These are phyloP conservation scores for Thalassoma bifasciatum DNA, from an alignment of 2,113 vertebrate species.

Conservation along the genomic window DNA sequence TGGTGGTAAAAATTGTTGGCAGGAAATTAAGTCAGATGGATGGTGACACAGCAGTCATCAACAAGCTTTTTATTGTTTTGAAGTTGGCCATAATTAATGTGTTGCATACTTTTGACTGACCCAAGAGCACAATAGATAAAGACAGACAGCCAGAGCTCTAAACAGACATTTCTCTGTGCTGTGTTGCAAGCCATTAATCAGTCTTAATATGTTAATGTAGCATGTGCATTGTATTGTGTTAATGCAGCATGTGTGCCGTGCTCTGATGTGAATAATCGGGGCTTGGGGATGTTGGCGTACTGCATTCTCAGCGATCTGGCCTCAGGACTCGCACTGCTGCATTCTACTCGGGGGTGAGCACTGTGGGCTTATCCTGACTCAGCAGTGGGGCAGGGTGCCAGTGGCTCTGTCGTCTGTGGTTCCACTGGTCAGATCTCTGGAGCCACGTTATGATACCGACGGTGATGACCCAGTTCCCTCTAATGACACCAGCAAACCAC, in stretches of 20 bases:
- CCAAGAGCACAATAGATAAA: neutral
- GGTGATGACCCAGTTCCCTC: conserved; percentile 60
- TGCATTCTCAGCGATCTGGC: conserved; percentile 66
- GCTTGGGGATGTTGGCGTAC: conserved; percentile 46
- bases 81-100: conserved; percentile 25
- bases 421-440: conserved; percentile 69
- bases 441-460: conserved; percentile 53
- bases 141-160: neutral
- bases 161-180: conserved; percentile 9
- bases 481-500: conserved; percentile 36
- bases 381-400: conserved; percentile 64
- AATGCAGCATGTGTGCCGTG: conserved; percentile 46
- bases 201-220: conserved; percentile 36
- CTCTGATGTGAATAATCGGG: conserved; percentile 64
- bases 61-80: conserved; percentile 25
- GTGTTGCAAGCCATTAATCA: neutral
- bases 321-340: conserved; percentile 55
- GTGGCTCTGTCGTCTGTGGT: conserved; percentile 60
- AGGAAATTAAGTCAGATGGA: conserved; percentile 48
- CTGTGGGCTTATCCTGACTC: conserved; percentile 72
- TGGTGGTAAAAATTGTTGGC: conserved; percentile 48
- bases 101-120: conserved; percentile 23
- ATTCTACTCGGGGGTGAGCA: conserved; percentile 56
- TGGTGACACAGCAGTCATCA: conserved; percentile 30
- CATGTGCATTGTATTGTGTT: conserved; percentile 47